phyloP scores from a whole-genome alignment of 2,113 vertebrate genomes.

The Sylvia atricapilla region DNA sequence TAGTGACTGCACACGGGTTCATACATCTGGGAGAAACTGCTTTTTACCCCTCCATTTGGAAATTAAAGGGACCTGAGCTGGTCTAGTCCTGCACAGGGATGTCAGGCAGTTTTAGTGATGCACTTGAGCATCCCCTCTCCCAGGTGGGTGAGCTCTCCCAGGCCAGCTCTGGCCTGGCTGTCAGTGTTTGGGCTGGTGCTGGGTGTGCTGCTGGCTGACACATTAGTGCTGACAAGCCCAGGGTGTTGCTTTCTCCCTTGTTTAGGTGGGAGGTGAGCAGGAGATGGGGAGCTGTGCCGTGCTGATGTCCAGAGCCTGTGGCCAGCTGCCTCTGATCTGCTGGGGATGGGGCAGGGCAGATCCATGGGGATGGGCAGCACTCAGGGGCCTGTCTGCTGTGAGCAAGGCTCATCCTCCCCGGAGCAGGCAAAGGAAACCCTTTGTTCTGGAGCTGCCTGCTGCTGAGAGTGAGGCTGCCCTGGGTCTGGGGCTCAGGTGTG shows the following conservation, averaged over 20 bases:
- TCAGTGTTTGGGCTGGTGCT: not conserved
- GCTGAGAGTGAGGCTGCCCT: not conserved
- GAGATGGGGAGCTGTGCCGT: not conserved
- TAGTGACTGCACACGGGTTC: not conserved
- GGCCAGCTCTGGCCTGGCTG: not conserved
- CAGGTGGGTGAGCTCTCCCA: not conserved
- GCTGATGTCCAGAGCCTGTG: not conserved
- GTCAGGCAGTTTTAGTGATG: not conserved
- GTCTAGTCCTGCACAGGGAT: fast-evolving
- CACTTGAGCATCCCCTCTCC: not conserved
- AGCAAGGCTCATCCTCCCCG: not conserved
- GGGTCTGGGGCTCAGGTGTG: not conserved
- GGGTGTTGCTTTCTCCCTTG: not conserved
- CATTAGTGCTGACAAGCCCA: not conserved
- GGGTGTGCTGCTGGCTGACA: not conserved
- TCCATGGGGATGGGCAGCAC: fast-evolving
- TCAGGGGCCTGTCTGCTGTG: fast-evolving
- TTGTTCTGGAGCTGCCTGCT: not conserved
- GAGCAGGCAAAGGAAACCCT: not conserved
- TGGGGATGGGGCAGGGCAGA: not conserved
- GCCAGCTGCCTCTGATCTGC: not conserved
- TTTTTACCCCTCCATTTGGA: not conserved
- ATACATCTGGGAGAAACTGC: not conserved
- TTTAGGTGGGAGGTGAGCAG: not conserved
- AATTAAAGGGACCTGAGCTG: not conserved